These are phyloP conservation scores for Amazona guildingii DNA, from an alignment of 2,113 vertebrate species.

Conservation along the genomic window DNA sequence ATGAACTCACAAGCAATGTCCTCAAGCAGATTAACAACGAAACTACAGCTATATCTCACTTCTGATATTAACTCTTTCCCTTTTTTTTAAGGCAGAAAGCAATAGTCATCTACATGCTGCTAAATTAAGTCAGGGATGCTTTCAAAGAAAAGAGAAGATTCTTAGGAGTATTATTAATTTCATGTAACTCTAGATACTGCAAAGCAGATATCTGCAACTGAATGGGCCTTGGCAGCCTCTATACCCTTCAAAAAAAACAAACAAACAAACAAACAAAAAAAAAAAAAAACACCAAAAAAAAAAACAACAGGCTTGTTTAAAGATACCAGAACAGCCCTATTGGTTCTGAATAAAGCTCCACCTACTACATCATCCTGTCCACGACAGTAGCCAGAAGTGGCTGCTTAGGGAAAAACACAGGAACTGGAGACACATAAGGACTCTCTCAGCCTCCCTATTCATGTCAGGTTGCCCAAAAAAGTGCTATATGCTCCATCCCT, in stretches of 20 bases:
- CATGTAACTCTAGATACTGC: background rate
- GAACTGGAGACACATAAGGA: background rate
- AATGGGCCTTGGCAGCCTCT: background rate
- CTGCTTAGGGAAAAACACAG: background rate
- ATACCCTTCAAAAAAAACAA: background rate
- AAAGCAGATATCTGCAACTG: background rate
- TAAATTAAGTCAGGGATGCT: constrained; percentile 16
- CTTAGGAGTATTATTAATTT: constrained; percentile 34
- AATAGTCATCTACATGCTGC: background rate
- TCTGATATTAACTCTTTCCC: background rate
- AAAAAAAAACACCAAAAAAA: too few relatives aligned
- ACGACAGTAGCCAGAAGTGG: background rate
- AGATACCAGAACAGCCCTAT: background rate
- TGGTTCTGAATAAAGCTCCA: background rate
- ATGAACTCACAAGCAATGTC: background rate
- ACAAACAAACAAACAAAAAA: background rate
- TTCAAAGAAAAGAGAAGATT: constrained; percentile 32
- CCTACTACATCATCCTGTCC: background rate
- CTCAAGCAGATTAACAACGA: background rate
- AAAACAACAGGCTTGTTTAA: background rate
- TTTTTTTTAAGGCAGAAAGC: background rate
- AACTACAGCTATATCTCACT: background rate
- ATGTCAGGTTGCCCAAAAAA: background rate
- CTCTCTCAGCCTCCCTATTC: background rate
- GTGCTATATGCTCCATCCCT: background rate